These are phyloP conservation scores for Euwallacea similis DNA, from an alignment of 1,140 invertebrate genomes.

Conservation along the genomic window DNA sequence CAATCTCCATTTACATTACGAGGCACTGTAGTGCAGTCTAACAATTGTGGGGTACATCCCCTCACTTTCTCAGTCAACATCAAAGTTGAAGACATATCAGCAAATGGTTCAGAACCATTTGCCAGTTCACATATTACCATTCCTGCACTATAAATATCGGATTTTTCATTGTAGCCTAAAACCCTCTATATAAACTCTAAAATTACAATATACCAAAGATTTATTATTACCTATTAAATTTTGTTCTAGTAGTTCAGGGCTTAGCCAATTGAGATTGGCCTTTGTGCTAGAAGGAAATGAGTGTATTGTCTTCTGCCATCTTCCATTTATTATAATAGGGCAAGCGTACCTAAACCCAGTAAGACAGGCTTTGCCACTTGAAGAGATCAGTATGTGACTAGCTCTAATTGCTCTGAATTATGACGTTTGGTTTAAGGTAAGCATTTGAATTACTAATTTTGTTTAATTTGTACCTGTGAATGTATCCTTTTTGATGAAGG, in stretches of 20 bases:
- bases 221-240: constrained; percentile 64
- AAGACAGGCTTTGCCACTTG: constrained; percentile 68
- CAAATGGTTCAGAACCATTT: constrained; percentile 86
- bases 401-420: constrained; percentile 77
- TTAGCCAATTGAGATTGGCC: constrained; percentile 81
- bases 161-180: constrained; percentile 82
- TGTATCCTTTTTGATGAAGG: constrained; percentile 80
- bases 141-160: constrained; percentile 89
- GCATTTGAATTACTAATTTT: background rate
- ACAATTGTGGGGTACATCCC: constrained; percentile 73
- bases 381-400: constrained; percentile 79
- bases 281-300: constrained; percentile 71
- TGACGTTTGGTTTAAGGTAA: constrained; percentile 31
- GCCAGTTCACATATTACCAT: constrained; percentile 86
- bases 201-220: background rate
- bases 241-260: constrained; percentile 89
- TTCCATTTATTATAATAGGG: constrained; percentile 70
- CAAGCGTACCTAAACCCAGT: constrained; percentile 79
- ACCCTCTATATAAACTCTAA: background rate
- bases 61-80: constrained; percentile 89
- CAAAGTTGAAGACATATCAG: constrained; percentile 77
- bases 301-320: constrained; percentile 68
- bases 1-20: constrained; percentile 59
- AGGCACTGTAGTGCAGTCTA: constrained; percentile 75
- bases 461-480: constrained; percentile 69